Conservation (phyloP, 2,797 vertebrate species). For the Loriculus beryllinus region DNA sequence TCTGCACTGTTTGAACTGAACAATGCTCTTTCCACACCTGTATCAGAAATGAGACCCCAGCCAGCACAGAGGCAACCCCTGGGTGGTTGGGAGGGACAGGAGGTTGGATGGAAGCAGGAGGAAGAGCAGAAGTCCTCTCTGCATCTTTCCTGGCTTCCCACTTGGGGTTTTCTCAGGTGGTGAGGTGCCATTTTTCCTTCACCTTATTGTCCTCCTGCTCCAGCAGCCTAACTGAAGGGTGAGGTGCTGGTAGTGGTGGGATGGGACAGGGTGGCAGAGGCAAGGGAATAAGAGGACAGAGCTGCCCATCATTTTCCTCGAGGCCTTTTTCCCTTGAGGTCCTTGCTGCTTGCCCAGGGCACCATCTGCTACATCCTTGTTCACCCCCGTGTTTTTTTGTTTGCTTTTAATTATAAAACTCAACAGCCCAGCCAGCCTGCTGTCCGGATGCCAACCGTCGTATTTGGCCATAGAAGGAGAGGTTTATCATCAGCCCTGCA, state of each 20-base stretch:
- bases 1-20: neutral
- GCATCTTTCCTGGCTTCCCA: neutral
- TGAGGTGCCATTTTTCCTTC: neutral
- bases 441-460: constrained; percentile 21
- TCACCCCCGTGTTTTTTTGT: neutral
- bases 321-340: neutral
- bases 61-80: neutral
- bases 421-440: neutral
- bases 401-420: neutral
- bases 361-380: neutral
- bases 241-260: neutral
- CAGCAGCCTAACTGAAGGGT: neutral
- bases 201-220: neutral
- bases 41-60: neutral
- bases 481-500: neutral
- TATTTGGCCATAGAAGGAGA: neutral
- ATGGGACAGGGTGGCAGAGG: neutral
- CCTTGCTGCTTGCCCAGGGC: neutral
- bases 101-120: neutral
- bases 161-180: neutral
- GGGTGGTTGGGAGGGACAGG: neutral
- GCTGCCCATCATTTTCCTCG: neutral
- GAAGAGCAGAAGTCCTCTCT: neutral
- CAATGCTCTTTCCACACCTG: neutral
- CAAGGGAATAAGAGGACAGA: neutral